Percentiles rank a stretch among this genome's conserved stretches.
Conservation (phyloP, 2,888 invertebrate genomes). For the Cryptus viduatorius region DNA sequence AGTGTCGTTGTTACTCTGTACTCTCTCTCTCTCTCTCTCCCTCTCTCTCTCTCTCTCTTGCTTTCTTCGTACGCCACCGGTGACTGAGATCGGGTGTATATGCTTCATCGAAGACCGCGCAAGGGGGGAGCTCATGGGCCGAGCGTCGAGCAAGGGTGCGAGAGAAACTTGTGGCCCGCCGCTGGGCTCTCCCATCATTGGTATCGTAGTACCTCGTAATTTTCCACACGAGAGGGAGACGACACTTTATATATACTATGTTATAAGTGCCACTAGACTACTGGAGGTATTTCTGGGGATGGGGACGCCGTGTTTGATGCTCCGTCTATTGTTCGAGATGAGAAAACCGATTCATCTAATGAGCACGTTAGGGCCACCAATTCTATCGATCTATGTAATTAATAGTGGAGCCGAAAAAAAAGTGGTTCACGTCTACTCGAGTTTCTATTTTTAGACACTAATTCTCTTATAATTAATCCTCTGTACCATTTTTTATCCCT, state of each 20-base stretch:
- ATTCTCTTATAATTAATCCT: not conserved
- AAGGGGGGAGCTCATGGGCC: not conserved
- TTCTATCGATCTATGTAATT: conserved; percentile 44
- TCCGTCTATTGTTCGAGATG: conserved; percentile 38
- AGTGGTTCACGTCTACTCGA: not conserved
- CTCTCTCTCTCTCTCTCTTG: conserved; percentile 5
- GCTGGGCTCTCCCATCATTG: conserved; percentile 63
- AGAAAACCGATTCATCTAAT: conserved; percentile 47
- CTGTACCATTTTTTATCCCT: not conserved
- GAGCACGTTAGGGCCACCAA: conserved; percentile 49
- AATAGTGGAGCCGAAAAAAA: conserved; percentile 19
- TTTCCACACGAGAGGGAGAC: conserved; percentile 52
- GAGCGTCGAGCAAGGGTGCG: conserved; percentile 56
- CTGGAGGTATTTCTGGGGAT: conserved; percentile 47
- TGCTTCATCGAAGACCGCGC: conserved; percentile 46
- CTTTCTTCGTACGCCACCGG: conserved; percentile 46
- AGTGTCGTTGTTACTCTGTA: conserved; percentile 21
- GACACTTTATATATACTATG: conserved; percentile 42
- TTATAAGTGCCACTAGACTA: conserved; percentile 30
- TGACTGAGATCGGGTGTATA: conserved; percentile 4
- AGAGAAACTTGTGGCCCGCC: conserved; percentile 64
- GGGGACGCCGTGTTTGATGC: conserved; percentile 29
- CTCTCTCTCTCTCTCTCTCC: not conserved
- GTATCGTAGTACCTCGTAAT: conserved; percentile 58
- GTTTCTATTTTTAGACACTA: not conserved